Base-by-base conservation (phyloP, 2,888 invertebrate genomes). In the Molanna angustata region DNA sequence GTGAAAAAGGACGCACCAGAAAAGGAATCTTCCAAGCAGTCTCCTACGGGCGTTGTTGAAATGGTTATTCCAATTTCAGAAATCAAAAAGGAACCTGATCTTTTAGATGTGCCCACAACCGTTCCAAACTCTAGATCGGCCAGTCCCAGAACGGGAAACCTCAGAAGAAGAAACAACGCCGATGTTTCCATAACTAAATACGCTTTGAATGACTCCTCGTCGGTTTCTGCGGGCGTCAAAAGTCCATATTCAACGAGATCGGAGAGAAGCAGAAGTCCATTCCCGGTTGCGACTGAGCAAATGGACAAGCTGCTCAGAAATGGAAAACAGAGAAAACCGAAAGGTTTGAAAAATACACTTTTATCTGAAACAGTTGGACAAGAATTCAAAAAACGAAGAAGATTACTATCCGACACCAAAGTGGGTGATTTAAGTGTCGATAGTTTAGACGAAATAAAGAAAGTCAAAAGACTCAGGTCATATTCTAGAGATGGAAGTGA, bases 171-270 rank as follows among this genome's bases (percentile, higher is more conserved):
- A 64, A 67, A 75, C 11, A 73, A 71, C 60, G 76, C 76, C 48
- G 77, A 77, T 56, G 68, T 76, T 67, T 64, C 68, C 48, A 73
- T 76, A 71, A 72, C 76, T 73, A 76, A 76, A 63, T 71, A 71
- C 44, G 66, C 74, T 50, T 69, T 76, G 45, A 67, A 68, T 27
- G 77, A 77, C 60, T 64, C 73, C 21, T 68, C 75, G 11, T 67
- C 65, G 48, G 70, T 64, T 49, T 62, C 76, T 37, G 69, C 75
- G 22, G 76, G 75, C 1, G 68, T 75, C 13, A 76, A 75, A 54
- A 81, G 79, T 63, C 81, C 81, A n/a, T 82, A 82, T 62, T 76
- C 78, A 31, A 82, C 81, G 65, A 70, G 82, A 53, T 80, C 81
- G 7, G 82, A 82, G 61, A 73, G 80, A 54, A 76, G 77, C 61